Percentiles rank a stretch among this genome's conserved stretches.
Evolutionary conservation across 2,113 vertebrate genomes (phyloP).

Genomic region (Phoenicopterus ruber): DNA sequence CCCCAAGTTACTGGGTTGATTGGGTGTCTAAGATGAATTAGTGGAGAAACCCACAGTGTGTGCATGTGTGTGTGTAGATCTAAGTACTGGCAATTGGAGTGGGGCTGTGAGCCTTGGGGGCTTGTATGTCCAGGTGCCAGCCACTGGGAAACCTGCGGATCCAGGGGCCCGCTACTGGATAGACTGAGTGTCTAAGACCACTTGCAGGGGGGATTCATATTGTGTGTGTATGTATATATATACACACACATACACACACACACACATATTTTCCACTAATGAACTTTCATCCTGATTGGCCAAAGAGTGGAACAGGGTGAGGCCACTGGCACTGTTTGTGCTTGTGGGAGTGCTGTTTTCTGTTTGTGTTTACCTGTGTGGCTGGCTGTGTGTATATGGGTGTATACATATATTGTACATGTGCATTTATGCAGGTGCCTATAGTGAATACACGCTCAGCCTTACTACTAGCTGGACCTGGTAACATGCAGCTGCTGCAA

Average conservation of each 20-base stretch:
- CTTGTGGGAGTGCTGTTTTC: neutral
- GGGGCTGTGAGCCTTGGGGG: neutral
- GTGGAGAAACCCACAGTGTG: neutral
- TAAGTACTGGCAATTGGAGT: neutral
- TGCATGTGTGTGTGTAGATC: too few relatives aligned
- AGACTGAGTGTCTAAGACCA: neutral
- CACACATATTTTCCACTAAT: neutral
- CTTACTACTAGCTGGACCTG: neutral
- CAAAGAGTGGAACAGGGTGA: neutral
- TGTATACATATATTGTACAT: neutral
- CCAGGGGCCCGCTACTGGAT: neutral
- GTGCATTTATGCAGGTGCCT: neutral
- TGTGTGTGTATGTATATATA: accelerated
- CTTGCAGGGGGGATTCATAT: neutral
- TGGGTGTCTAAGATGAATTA: neutral
- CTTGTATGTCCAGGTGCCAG: neutral
- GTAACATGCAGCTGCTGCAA: neutral
- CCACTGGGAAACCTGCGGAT: neutral
- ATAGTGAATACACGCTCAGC: neutral
- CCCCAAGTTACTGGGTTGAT: neutral
- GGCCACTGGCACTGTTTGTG: neutral
- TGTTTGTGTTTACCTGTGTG: neutral
- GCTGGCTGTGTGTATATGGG: neutral
- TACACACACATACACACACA: too few relatives aligned
- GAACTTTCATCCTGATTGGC: neutral